Evolutionary conservation across 1,140 invertebrate genomes (phyloP), one percentile per base, ranked within the genome.

Genomic region (Euura saliciscinereae): DNA sequence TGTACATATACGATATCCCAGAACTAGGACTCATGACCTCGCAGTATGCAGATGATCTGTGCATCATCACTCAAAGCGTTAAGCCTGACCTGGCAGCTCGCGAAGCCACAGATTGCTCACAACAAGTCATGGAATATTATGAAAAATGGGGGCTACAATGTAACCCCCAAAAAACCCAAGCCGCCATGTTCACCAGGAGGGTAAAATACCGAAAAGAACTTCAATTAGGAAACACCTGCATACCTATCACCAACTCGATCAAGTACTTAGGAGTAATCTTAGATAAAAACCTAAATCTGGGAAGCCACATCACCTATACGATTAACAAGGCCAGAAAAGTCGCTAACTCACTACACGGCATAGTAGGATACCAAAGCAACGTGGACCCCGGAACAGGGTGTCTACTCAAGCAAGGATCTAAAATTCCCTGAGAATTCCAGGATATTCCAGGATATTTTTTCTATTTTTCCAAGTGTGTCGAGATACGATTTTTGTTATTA

Each of bases 291-390:
- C 13, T 66, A 7, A 66, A 43, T 43, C n/a, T 66, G 6, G 43
- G 43, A 28, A 43, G 28, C n/a, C 65, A 66, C 65, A 43, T 43
- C 43, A 7, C n/a, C n/a, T 28, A 43, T 13, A 8, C 65, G 65
- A 7, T 13, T 7, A 43, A 66, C 7, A 66, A 66, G 13, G 65
- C 65, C n/a, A 13, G n/a, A 28, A 66, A 66, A 13, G 65, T 66
- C 43, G 51, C 13, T 44, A 44, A 67, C 11, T 67, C 51, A 51
- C 71, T 68, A 13, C 68, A 65, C 44, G n/a, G 65, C 66, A 46
- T 68, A n/a, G 13, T 68, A 28, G 10, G 43, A 44, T 72, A 45
- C 65, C 13, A 64, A 65, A 68, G 71, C 45, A 72, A 72, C 42
- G 64, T 68, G 43, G 65, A 67, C 65, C n/a, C 2, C 28, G 5